Base-by-base conservation (phyloP, 2,113 vertebrate species). In the Anas platyrhynchos region DNA sequence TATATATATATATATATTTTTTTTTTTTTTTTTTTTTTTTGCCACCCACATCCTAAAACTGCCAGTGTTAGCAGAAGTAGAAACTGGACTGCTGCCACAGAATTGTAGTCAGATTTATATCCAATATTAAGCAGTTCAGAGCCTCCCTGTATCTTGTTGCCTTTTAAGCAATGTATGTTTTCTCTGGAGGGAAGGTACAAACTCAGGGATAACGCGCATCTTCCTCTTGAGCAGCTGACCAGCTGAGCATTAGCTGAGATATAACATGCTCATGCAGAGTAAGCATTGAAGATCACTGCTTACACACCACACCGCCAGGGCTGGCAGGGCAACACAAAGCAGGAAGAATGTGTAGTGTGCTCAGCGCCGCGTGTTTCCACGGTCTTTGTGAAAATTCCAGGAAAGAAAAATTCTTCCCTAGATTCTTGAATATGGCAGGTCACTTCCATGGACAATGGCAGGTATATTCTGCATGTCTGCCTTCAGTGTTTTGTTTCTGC, bases 341-440 rank as follows among this genome's bases (percentile, higher is more conserved):
- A n/a, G 67, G 54, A 66, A 63, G 3, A 31, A 5, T 12, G 2
- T 72, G 27, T 3, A 32, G 7, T 18, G 1, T 20, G 7, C 4
- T 9, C n/a, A 50, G 52, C 12, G 16, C 32, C 71, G 43, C 13
- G 6, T 6, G 11, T 31, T 59, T 17, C 44, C 2, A 1, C 21
- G 76, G 34, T 16, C 12, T 38, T 11, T 36, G 48, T 5, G 3
- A 67, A 83, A 86, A 14, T 6, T 46, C 6, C 41, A 59, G 63
- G 59, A 3, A 63, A 17, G 38, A 65, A 44, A 31, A 11, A 31
- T 32, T 58, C 16, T 83, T 65, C 6, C 1, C 3, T 21, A 12
- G 12, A 25, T 65, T 20, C 65, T 56, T 25, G 52, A 8, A 2
- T 27, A 48, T 55, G 50, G 16, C 20, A 5, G 5, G 48, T n/a